phyloP scores from a whole-genome alignment of 2,888 invertebrate genomes.

The Oasisia sp. region DNA sequence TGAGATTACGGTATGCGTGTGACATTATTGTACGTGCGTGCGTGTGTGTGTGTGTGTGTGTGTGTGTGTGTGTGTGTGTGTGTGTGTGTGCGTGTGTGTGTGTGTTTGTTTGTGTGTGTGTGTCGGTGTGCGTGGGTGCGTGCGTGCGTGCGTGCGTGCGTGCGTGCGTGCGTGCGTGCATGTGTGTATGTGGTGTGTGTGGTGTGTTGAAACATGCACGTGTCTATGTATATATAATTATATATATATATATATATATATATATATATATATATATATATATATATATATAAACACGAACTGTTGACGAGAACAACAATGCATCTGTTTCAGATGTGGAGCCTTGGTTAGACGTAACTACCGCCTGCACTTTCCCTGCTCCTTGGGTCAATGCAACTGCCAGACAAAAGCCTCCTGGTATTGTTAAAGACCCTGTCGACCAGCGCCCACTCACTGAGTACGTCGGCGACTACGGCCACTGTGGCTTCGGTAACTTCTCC shows the following conservation, averaged over 20 bases:
- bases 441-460: not conserved
- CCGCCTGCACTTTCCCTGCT: conserved; percentile 55
- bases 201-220: not conserved
- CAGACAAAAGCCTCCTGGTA: not conserved
- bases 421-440: not conserved
- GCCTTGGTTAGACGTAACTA: conserved; percentile 57
- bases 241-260: too few relatives aligned
- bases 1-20: not conserved
- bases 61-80: too few relatives aligned
- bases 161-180: not conserved
- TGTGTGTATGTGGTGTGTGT: not conserved
- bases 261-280: too few relatives aligned
- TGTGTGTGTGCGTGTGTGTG: not conserved
- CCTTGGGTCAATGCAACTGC: conserved; percentile 41
- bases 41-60: too few relatives aligned
- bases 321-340: conserved; percentile 33
- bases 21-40: too few relatives aligned
- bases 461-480: conserved; percentile 49
- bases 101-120: not conserved
- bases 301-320: not conserved
- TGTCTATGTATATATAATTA: too few relatives aligned
- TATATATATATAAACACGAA: too few relatives aligned
- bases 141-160: not conserved
- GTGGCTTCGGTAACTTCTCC: conserved; percentile 49
- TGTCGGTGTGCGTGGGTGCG: not conserved